Percentiles rank a stretch among this genome's conserved stretches.
These are phyloP conservation scores for Drosophila ficusphila DNA, from an alignment of 1,140 invertebrate species.

Conservation along the genomic window DNA sequence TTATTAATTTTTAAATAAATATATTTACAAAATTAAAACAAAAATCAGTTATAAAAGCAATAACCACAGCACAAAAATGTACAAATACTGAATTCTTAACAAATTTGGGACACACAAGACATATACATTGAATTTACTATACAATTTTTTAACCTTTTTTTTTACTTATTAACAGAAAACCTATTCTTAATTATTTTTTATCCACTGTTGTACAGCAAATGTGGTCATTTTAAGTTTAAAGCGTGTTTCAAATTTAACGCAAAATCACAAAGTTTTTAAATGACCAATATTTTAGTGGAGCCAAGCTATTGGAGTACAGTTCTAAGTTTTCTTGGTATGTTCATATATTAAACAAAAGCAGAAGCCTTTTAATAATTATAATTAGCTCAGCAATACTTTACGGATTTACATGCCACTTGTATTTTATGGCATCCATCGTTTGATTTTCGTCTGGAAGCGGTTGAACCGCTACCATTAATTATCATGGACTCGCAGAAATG, in stretches of 20 bases:
- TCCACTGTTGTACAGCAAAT: too few species aligned
- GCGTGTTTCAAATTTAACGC: too few species aligned
- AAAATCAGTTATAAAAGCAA: neutral
- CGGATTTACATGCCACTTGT: conserved; percentile 57
- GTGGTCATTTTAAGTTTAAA: too few species aligned
- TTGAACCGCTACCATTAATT: conserved; percentile 21
- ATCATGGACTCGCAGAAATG: conserved; percentile 44
- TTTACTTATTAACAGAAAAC: too few species aligned
- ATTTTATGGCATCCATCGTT: conserved; percentile 61
- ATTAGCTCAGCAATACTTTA: conserved; percentile 60
- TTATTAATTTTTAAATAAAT: too few species aligned
- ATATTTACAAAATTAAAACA: too few species aligned
- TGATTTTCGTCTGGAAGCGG: conserved; percentile 31
- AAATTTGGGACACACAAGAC: too few species aligned
- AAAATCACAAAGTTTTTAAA: conserved; percentile 2
- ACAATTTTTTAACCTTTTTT: too few species aligned
- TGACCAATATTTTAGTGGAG: neutral
- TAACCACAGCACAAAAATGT: neutral
- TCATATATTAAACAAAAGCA: neutral
- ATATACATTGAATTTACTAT: too few species aligned
- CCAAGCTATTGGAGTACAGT: conserved; percentile 58
- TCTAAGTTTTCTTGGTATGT: conserved; percentile 64
- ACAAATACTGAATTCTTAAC: neutral
- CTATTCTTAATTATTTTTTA: too few species aligned
- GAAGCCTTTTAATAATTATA: neutral